Evolutionary conservation across 2,797 vertebrate genomes (phyloP).

Genomic region (Pangasius krempfi): DNA sequence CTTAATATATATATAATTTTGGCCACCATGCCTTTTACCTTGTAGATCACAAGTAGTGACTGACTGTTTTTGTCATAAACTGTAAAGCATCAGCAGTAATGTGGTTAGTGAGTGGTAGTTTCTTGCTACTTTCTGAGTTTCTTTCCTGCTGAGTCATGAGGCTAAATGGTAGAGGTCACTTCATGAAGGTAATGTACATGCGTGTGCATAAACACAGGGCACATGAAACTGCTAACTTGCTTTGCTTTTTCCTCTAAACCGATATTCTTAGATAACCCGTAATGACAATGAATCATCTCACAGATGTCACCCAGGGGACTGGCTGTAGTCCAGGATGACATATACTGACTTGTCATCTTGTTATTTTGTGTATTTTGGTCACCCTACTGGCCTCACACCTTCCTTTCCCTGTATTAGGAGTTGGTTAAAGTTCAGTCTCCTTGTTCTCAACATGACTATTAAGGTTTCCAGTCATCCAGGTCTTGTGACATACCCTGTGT

Average conservation of each 20-base stretch:
- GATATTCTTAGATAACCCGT: conserved; percentile 17
- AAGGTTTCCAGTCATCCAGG: conserved; percentile 12
- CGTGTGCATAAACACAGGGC: not conserved
- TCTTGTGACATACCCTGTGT: not conserved
- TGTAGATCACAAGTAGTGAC: not conserved
- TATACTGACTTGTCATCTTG: conserved; percentile 3
- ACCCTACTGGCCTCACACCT: not conserved
- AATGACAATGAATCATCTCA: conserved; percentile 26
- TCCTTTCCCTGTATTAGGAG: not conserved
- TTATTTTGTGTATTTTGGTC: not conserved
- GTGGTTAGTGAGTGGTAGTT: not conserved
- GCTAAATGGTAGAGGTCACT: not conserved
- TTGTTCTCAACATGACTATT: conserved; percentile 3
- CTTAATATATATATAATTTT: not conserved
- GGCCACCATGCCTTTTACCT: not conserved
- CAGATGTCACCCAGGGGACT: not conserved
- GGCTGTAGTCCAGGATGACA: not conserved
- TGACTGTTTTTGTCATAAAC: not conserved
- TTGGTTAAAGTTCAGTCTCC: not conserved
- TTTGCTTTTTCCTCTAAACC: not conserved
- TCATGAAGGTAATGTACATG: not conserved
- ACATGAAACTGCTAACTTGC: not conserved
- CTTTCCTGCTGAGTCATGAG: not conserved
- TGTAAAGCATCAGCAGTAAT: not conserved
- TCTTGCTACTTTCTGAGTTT: too few species aligned